Conservation (phyloP, 2,113 vertebrate genomes). For the Acanthochromis polyacanthus region DNA sequence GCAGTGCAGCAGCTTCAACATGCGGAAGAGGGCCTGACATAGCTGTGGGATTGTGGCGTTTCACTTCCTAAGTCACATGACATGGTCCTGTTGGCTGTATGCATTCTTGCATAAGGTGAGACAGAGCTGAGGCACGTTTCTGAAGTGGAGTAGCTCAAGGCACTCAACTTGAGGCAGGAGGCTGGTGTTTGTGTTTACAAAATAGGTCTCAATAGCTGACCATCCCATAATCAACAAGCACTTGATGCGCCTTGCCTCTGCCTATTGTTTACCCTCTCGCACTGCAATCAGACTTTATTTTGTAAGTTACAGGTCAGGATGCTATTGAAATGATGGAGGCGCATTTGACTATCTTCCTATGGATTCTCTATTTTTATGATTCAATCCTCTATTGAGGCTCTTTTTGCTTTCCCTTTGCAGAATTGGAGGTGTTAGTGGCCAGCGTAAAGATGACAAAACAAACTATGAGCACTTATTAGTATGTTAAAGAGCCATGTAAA, state of each 20-base stretch:
- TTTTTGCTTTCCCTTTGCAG: slow-evolving; percentile 74
- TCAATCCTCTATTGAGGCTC: slow-evolving; percentile 53
- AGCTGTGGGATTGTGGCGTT: slow-evolving; percentile 19
- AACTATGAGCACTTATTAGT: slow-evolving; percentile 66
- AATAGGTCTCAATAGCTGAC: slow-evolving; percentile 56
- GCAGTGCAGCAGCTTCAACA: slow-evolving; percentile 45
- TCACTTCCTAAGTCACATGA: slow-evolving; percentile 13
- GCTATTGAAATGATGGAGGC: slow-evolving; percentile 68
- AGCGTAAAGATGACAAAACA: slow-evolving; percentile 80
- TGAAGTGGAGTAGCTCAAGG: slow-evolving; percentile 46
- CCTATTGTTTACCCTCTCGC: slow-evolving; percentile 70
- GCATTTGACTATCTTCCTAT: slow-evolving; percentile 73
- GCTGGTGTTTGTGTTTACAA: slow-evolving; percentile 80
- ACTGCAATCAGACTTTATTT: slow-evolving; percentile 77
- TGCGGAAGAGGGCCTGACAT: slow-evolving; percentile 77
- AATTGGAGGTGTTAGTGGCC: slow-evolving; percentile 78
- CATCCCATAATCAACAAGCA: slow-evolving; percentile 60
- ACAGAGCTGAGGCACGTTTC: slow-evolving; percentile 39
- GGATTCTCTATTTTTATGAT: slow-evolving; percentile 63
- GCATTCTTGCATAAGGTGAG: slow-evolving; percentile 20
- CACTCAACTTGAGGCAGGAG: slow-evolving; percentile 38
- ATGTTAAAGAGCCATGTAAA: slow-evolving; percentile 94
- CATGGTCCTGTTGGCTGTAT: slow-evolving; percentile 65
- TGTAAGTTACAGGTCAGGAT: slow-evolving; percentile 68
- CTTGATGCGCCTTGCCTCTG: slow-evolving; percentile 65